Conservation (phyloP, 2,113 vertebrate species). For the Myotis lucifugus region DNA sequence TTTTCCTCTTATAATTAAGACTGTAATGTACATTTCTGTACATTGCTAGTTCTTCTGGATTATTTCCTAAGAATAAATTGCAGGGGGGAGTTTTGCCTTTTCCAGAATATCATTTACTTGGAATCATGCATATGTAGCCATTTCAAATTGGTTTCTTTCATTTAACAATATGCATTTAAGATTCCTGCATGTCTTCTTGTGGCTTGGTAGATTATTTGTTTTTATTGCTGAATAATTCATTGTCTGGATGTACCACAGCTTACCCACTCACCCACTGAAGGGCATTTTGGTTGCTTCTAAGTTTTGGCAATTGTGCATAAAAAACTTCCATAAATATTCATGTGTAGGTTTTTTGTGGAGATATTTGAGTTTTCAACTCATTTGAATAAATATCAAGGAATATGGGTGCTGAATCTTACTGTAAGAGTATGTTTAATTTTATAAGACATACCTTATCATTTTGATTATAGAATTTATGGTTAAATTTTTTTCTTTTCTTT, state of each 20-base stretch:
- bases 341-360: neutral
- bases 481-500: too few relatives aligned
- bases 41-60: neutral
- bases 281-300: neutral
- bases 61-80: slow-evolving; percentile 4
- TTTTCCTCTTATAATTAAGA: neutral
- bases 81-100: neutral
- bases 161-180: neutral
- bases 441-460: neutral
- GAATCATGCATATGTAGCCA: neutral
- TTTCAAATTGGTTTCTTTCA: neutral
- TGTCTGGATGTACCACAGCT: neutral
- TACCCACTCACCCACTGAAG: neutral
- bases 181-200: neutral
- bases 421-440: neutral
- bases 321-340: neutral
- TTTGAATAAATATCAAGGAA: neutral
- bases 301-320: neutral
- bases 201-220: neutral
- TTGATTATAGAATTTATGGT: neutral
- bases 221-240: neutral
- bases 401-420: neutral
- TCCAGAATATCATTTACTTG: neutral
- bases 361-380: neutral
- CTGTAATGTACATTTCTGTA: neutral